Evolutionary conservation across 2,888 invertebrate genomes (phyloP), one percentile per base, ranked within the genome.

Genomic region (Eristalinus aeneus): DNA sequence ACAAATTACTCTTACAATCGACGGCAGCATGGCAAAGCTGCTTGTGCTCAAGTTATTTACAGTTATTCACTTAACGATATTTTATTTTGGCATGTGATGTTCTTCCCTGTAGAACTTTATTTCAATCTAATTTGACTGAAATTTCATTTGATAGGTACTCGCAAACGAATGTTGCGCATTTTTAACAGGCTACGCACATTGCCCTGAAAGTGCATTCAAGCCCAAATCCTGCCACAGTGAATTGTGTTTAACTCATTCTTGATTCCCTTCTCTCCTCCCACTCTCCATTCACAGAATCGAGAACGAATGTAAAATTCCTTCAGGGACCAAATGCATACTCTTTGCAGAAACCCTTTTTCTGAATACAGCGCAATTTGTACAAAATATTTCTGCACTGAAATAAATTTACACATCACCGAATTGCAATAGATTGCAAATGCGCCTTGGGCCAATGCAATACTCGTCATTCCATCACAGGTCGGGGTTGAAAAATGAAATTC

Each of bases 401-500:
- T 56, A 56, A 56, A 56, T 56, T 56, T 56, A 56, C 56, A 56
- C 56, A 56, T 56, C 56, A 56, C 56, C 56, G 56, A 23, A 11
- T 10, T 11, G 56, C 56, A 56, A 23, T 56, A 9, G 56, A 11
- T 56, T 56, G 56, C 23, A 56, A 56, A 56, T 11, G 22, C 16
- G 56, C 56, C 56, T 23, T 27, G 56, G 23, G 56, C 56, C 56
- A 8, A 20, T 2, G 22, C 22, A 56, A 56, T 56, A 10, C 56
- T 23, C 56, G 23, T 56, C 56, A 56, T 27, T 23, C 23, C 23
- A 56, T 23, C 12, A 27, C 4, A 56, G 10, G 56, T 22, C 22
- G 9, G 23, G 2, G 9, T 11, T 56, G 27, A 22, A 27, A 56
- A 56, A 56, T 56, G 56, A 23, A 56, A n/a, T 56, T 27, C 56